Conservation (phyloP, 2,113 vertebrate genomes). For the Bagarius yarrelli region DNA sequence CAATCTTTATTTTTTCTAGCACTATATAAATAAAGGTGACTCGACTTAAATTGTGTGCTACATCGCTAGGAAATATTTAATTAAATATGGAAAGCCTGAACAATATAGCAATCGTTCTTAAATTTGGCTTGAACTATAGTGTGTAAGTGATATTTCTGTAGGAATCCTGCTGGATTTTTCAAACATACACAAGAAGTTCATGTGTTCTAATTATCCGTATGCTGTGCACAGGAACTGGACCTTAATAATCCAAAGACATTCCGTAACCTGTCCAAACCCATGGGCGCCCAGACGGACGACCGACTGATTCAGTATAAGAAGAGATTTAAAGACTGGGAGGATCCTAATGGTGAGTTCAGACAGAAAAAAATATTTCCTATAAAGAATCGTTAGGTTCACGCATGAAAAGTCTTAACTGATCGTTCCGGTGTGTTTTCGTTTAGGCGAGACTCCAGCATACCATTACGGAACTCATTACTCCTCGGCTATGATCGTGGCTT, state of each 20-base stretch:
- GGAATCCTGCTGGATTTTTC: neutral
- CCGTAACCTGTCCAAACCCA: constrained; percentile 92
- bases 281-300: constrained; percentile 97
- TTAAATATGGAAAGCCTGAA: no score
- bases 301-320: constrained; percentile 95
- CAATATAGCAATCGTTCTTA: no score
- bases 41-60: no score
- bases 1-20: no score
- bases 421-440: constrained; percentile 24
- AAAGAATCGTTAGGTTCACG: neutral
- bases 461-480: constrained; percentile 99
- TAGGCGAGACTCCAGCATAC: constrained; percentile 96
- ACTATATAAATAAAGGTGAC: no score
- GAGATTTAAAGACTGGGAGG: constrained; percentile 96
- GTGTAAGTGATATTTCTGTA: neutral
- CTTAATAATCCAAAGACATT: constrained; percentile 93
- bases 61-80: no score
- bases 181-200: neutral
- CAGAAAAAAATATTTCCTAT: no score
- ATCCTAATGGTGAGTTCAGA: constrained; percentile 82
- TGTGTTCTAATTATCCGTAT: neutral
- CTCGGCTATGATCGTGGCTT: constrained; percentile 98
- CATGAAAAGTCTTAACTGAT: neutral
- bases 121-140: no score
- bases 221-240: constrained; percentile 84